Evolutionary conservation across 64 coral and sea anemone genomes (phyloP).

Genomic region (Catalaphyllia jardinei): DNA sequence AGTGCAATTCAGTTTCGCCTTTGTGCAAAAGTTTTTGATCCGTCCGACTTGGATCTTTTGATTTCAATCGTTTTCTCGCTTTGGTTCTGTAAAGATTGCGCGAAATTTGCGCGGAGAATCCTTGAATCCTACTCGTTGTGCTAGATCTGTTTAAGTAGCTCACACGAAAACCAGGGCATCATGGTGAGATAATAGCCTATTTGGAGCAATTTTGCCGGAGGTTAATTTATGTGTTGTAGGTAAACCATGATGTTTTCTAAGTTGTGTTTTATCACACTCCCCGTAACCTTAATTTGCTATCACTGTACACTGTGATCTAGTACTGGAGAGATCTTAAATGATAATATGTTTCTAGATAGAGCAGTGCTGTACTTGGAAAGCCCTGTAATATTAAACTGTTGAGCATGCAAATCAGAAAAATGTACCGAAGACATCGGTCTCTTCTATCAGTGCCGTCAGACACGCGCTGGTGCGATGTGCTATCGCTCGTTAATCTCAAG

Average conservation of each 20-base stretch:
- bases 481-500: conserved; percentile 14
- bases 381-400: neutral
- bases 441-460: neutral
- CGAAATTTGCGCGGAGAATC: neutral
- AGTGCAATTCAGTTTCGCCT: conserved; percentile 8
- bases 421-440: neutral
- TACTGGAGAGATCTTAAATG: neutral
- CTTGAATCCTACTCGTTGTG: neutral
- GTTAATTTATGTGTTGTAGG: conserved; percentile 4
- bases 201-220: conserved; percentile 17
- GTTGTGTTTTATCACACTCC: neutral
- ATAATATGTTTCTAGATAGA: neutral
- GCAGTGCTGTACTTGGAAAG: too few relatives aligned
- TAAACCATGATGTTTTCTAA: conserved; percentile 6
- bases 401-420: neutral
- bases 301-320: neutral
- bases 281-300: neutral
- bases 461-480: neutral
- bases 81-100: neutral
- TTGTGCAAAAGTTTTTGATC: conserved; percentile 7
- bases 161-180: neutral
- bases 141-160: neutral
- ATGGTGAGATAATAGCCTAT: neutral
- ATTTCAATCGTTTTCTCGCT: neutral
- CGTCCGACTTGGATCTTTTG: neutral